A percentile compares a stretch with the other conserved stretches of the same genome.
phyloP scores from a whole-genome alignment of 2,888 invertebrate genomes.

The Eristalis pertinax region DNA sequence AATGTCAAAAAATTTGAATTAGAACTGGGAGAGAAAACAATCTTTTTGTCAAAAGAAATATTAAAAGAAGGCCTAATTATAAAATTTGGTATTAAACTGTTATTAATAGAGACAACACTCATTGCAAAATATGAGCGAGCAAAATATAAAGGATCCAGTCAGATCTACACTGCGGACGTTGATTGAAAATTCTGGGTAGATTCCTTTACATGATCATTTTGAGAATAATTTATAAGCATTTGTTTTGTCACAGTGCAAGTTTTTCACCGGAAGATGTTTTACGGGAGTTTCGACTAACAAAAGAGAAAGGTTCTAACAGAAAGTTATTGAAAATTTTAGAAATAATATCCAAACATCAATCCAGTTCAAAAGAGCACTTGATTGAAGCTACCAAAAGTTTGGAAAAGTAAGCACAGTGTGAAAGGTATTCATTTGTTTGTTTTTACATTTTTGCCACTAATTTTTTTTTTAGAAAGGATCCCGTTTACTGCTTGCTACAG shows the following conservation, averaged over 20 bases:
- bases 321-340: conserved; percentile 77
- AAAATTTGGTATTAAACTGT: conserved; percentile 40
- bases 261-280: conserved; percentile 78
- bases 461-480: conserved; percentile 77
- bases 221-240: conserved; percentile 27
- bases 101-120: conserved; percentile 26
- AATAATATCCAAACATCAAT: conserved; percentile 77
- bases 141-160: conserved; percentile 75
- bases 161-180: conserved; percentile 75
- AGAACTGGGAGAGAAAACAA: conserved; percentile 10
- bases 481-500: conserved; percentile 78
- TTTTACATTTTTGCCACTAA: conserved; percentile 1
- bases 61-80: background rate
- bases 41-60: conserved; percentile 14
- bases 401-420: conserved; percentile 75
- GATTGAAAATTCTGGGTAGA: conserved; percentile 77
- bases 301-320: conserved; percentile 75
- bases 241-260: conserved; percentile 75
- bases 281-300: conserved; percentile 77
- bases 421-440: background rate
- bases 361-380: conserved; percentile 75
- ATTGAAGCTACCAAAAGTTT: conserved; percentile 76
- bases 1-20: conserved; percentile 41
- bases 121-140: conserved; percentile 65
- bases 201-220: conserved; percentile 37